Evolutionary conservation across 1,140 invertebrate genomes (phyloP).

Genomic region (Rhagoletis zephyria): DNA sequence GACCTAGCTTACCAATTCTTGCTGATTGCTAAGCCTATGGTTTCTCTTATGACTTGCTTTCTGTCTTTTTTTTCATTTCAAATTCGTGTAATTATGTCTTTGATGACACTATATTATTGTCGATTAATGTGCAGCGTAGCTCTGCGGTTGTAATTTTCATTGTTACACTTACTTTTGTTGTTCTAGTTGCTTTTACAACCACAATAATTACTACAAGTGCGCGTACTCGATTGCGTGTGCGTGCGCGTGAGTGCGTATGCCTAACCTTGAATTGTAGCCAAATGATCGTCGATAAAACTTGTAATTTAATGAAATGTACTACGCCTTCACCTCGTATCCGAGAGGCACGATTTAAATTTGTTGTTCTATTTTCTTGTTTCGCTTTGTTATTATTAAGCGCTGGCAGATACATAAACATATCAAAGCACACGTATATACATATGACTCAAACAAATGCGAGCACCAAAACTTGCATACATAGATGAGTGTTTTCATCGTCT

Average conservation of each 20-base stretch:
- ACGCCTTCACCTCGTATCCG: conserved; percentile 9
- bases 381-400: not conserved
- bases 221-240: not conserved
- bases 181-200: not conserved
- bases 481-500: no score
- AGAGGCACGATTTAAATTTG: conserved; percentile 9
- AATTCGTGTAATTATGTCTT: not conserved
- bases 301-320: conserved; percentile 27
- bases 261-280: conserved; percentile 40
- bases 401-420: not conserved
- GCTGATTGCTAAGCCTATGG: no score
- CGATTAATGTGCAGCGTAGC: not conserved
- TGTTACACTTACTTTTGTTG: not conserved
- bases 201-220: not conserved
- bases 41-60: not conserved
- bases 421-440: not conserved
- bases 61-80: not conserved
- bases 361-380: not conserved
- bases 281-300: conserved; percentile 37
- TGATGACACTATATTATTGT: not conserved
- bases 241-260: not conserved
- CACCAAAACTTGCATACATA: no score
- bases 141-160: not conserved
- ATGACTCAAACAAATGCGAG: no score
- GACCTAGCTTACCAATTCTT: no score